Evolutionary conservation across 2,888 invertebrate genomes (phyloP), one percentile per base, ranked within the genome.

Genomic region (Cabera pusaria): DNA sequence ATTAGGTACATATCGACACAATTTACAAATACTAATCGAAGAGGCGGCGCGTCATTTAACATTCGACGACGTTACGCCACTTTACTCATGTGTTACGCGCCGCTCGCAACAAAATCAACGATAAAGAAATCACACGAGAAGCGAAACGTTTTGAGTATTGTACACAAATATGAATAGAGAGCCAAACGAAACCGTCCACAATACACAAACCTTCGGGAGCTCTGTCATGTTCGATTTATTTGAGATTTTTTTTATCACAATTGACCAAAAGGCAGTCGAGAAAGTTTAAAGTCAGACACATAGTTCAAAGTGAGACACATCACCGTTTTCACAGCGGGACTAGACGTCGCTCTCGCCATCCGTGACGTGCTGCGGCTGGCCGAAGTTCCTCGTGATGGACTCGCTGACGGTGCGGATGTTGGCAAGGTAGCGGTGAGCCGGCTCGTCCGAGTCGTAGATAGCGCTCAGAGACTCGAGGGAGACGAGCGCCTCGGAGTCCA

Each of bases 391-490:
- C 1, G 94, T 93, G 48, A 94, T 94, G 62, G 93, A 93, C 66
- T 94, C 93, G 69, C 93, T 93, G 86, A 94, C 93, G 33, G 93
- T 93, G 52, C 94, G 90, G 52, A 94, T 93, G 72, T 94, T 93
- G 21, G 93, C 93, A 27, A 94, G 82, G 75, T 93, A 93, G 49
- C 93, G 85, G 63, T 92, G 92, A 32, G 90, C 88, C 5, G 90
- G 89, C 63, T 92, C 92, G 74, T 92, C 92, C 41, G 92, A 92
- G 67, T 96, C 95, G 77, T 97, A 97, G 56, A 96, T 93, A 31
- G 95, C 95, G 76, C 95, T 95, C 51, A 95, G 90, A 6, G 95
- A 95, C 76, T 95, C 95, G 26, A 95, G 87, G 41, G 94, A 95
- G 61, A 94, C 92, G 48, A 94, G 90, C 32, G 94, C 93, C 64